A percentile compares a stretch with the other conserved stretches of the same genome.
Conservation (phyloP, 1,140 invertebrate species). For the Aphelinus atriplicis region DNA sequence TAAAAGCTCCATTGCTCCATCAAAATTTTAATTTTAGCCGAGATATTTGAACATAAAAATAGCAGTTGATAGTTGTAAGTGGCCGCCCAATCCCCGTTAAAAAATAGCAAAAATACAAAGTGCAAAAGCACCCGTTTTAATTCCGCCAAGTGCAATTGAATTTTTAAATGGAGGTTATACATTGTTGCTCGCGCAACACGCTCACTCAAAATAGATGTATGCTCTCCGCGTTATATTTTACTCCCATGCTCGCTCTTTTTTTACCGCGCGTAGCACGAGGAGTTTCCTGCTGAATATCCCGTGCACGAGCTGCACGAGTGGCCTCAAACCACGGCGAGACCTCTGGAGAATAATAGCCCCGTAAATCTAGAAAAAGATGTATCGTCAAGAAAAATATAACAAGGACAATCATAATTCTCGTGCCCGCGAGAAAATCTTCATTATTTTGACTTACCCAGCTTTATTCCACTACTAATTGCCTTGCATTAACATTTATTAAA, state of each 20-base stretch:
- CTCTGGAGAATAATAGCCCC: constrained; percentile 21
- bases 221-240: not conserved
- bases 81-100: too few species aligned
- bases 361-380: constrained; percentile 23
- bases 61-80: too few species aligned
- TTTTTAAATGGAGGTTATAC: constrained; percentile 9
- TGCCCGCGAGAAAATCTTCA: constrained; percentile 13
- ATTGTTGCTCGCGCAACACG: constrained; percentile 1
- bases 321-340: constrained; percentile 18
- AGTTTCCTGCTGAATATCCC: constrained; percentile 11
- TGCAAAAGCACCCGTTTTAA: not conserved
- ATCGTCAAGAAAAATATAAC: constrained; percentile 21
- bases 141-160: not conserved
- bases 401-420: constrained; percentile 15
- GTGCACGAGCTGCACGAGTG: not conserved
- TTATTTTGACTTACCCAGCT: constrained; percentile 10
- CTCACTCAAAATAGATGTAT: not conserved
- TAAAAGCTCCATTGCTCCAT: too few species aligned
- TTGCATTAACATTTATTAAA: constrained; percentile 14
- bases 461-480: constrained; percentile 11
- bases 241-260: not conserved
- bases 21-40: too few species aligned
- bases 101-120: too few species aligned
- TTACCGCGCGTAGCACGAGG: not conserved
- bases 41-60: too few species aligned